Evolutionary conservation across 2,113 vertebrate species (phyloP).

Genomic region (Pyrgilauda ruficollis): DNA sequence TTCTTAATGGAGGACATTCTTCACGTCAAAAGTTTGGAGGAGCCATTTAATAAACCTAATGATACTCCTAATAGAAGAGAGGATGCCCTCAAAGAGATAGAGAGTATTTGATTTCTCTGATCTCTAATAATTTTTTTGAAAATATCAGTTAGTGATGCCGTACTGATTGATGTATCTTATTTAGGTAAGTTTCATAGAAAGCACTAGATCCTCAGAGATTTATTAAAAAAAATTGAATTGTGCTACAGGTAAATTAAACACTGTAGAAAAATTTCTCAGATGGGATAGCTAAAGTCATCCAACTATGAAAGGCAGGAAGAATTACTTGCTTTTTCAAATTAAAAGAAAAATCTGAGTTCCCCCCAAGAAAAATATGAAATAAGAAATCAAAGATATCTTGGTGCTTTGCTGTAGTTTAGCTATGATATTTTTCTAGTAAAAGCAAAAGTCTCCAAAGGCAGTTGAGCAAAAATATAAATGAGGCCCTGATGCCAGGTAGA

Average conservation of each 20-base stretch:
- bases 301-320: not conserved
- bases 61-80: not conserved
- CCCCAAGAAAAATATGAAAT: not conserved
- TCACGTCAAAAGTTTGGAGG: constrained; percentile 45
- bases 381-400: not conserved
- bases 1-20: constrained; percentile 38
- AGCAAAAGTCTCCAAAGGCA: not conserved
- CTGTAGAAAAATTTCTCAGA: not conserved
- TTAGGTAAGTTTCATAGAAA: constrained; percentile 4
- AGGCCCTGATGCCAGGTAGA: not conserved
- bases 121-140: not conserved
- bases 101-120: constrained; percentile 16
- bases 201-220: not conserved
- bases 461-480: not conserved
- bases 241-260: not conserved
- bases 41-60: constrained; percentile 40
- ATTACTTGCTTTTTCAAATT: not conserved
- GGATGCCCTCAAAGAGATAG: not conserved
- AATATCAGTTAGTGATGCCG: not conserved
- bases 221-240: not conserved
- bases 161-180: not conserved
- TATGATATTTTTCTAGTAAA: not conserved
- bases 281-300: not conserved
- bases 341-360: not conserved
- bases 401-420: not conserved